These are phyloP conservation scores for Hiodon alosoides DNA, from an alignment of 2,113 vertebrate genomes.

Conservation along the genomic window DNA sequence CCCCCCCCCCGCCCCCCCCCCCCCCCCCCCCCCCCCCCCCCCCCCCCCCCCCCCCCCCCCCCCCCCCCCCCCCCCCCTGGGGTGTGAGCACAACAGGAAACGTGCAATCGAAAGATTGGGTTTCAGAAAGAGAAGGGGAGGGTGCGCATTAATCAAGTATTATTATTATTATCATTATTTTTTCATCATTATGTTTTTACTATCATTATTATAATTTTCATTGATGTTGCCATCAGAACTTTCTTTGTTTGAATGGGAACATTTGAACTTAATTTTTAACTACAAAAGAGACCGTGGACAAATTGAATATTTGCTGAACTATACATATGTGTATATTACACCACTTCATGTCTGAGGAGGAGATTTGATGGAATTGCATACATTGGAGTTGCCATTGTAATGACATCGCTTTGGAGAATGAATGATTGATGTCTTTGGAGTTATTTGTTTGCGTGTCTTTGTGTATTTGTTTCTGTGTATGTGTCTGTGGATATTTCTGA, in stretches of 20 bases:
- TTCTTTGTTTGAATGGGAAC: conserved; percentile 56
- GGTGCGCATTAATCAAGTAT: conserved; percentile 46
- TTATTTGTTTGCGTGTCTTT: background rate
- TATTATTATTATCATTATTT: conserved; percentile 44
- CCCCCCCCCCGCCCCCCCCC: too few species aligned
- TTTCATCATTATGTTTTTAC: conserved; percentile 35
- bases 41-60: too few species aligned
- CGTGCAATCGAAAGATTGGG: conserved; percentile 14
- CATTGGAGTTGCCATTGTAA: too few species aligned
- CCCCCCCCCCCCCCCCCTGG: too few species aligned
- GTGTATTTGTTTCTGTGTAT: background rate
- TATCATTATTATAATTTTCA: conserved; percentile 51
- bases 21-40: too few species aligned
- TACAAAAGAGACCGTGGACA: conserved; percentile 24
- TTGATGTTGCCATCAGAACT: conserved; percentile 50
- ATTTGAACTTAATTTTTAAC: conserved; percentile 47
- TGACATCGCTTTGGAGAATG: conserved; percentile 1
- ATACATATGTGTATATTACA: conserved; percentile 21
- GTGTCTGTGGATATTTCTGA: background rate
- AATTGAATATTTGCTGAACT: background rate
- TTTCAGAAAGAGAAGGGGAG: conserved; percentile 22
- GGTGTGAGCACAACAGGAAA: conserved; percentile 25
- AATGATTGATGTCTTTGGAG: background rate
- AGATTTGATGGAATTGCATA: background rate
- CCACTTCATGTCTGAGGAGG: conserved; percentile 49